These are phyloP conservation scores for Botia almorhae DNA, from an alignment of 2,797 vertebrate genomes.

Conservation along the genomic window DNA sequence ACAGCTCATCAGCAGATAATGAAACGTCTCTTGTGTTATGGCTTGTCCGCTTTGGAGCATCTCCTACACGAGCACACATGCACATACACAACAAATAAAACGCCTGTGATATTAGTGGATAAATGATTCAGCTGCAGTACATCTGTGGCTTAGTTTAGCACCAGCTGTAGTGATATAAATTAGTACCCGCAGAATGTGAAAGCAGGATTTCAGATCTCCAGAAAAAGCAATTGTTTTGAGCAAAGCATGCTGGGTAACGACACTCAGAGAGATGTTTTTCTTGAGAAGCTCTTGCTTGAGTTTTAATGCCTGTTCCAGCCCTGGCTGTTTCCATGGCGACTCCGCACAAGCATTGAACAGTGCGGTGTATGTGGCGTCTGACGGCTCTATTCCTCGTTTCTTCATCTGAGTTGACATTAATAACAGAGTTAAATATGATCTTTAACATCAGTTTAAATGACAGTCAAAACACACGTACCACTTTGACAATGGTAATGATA, in stretches of 20 bases:
- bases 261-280: conserved; percentile 80
- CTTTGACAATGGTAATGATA: not conserved
- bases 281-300: conserved; percentile 85
- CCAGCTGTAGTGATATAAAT: not conserved
- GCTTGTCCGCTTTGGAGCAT: conserved; percentile 83
- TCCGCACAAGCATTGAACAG: conserved; percentile 94
- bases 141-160: not conserved
- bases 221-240: conserved; percentile 86
- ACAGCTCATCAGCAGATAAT: conserved; percentile 90
- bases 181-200: conserved; percentile 85
- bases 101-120: not conserved
- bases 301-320: conserved; percentile 84
- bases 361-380: conserved; percentile 89
- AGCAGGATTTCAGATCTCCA: conserved; percentile 84
- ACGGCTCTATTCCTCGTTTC: conserved; percentile 83
- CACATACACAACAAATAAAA: conserved; percentile 22
- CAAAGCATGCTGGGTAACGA: conserved; percentile 87
- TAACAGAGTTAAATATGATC: not conserved
- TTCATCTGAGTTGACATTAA: conserved; percentile 84
- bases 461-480: not conserved
- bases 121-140: not conserved
- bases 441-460: not conserved
- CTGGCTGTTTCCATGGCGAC: conserved; percentile 82
- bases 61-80: conserved; percentile 77
- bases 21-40: conserved; percentile 87